phyloP scores from a whole-genome alignment of 2,113 vertebrate species.

The Pagrus major region DNA sequence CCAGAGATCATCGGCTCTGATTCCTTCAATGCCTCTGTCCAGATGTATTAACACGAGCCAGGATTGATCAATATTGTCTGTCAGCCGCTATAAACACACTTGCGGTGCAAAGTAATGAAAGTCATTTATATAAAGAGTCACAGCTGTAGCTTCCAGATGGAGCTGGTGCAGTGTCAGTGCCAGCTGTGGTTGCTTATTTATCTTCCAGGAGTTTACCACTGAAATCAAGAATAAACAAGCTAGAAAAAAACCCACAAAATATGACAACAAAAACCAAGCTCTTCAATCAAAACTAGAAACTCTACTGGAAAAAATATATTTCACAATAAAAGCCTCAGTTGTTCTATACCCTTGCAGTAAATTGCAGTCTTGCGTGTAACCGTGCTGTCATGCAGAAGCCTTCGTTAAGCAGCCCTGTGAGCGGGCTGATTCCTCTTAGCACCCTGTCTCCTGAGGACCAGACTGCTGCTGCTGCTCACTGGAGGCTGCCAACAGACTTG shows the following conservation, averaged over 20 bases:
- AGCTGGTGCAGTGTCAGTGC: slow-evolving; percentile 22
- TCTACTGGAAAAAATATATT: neutral
- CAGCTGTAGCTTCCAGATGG: slow-evolving; percentile 52
- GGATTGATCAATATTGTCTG: slow-evolving; percentile 46
- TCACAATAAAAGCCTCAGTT: slow-evolving; percentile 22
- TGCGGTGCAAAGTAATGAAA: slow-evolving; percentile 51
- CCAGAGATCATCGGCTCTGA: slow-evolving; percentile 10
- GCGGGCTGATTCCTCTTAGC: slow-evolving; percentile 33
- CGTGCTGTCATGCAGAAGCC: slow-evolving; percentile 22
- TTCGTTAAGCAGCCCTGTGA: slow-evolving; percentile 29
- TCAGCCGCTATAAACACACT: slow-evolving; percentile 55
- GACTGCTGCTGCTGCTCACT: slow-evolving; percentile 46
- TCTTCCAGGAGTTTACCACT: neutral
- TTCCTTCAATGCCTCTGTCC: slow-evolving; percentile 18
- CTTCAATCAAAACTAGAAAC: slow-evolving; percentile 3
- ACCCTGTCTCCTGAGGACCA: slow-evolving; percentile 33
- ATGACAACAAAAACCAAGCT: neutral
- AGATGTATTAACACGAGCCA: slow-evolving; percentile 6
- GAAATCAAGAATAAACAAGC: slow-evolving; percentile 4
- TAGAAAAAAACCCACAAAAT: neutral
- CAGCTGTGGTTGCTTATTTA: slow-evolving; percentile 31
- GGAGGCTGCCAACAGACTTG: slow-evolving; percentile 45
- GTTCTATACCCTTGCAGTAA: neutral
- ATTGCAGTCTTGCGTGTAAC: slow-evolving; percentile 8
- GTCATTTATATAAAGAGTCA: slow-evolving; percentile 49